Conservation (phyloP, 2,888 invertebrate genomes). For the Zele albiditarsus region DNA sequence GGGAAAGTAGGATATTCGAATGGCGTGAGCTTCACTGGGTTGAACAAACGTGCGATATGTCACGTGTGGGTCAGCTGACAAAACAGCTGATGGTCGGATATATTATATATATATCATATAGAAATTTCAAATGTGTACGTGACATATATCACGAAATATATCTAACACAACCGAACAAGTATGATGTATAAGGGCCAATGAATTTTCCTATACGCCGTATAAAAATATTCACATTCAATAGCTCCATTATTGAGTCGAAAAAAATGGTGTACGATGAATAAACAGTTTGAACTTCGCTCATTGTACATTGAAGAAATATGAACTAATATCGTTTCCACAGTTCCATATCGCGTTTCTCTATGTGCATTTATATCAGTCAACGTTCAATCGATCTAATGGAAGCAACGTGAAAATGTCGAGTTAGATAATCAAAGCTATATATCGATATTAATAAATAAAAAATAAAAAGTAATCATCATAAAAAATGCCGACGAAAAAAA, state of each 20-base stretch:
- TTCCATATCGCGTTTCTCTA: background rate
- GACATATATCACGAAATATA: too few relatives aligned
- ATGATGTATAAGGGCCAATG: too few relatives aligned
- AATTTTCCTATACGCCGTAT: too few relatives aligned
- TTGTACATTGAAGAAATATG: background rate
- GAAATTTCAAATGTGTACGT: too few relatives aligned
- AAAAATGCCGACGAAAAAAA: background rate
- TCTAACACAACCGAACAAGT: too few relatives aligned
- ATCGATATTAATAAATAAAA: background rate
- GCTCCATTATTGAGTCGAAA: too few relatives aligned
- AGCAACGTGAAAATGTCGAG: conserved; percentile 4
- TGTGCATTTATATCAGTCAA: background rate
- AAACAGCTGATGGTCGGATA: background rate
- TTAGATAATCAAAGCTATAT: background rate
- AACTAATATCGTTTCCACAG: background rate
- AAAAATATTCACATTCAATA: too few relatives aligned
- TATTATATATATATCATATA: background rate
- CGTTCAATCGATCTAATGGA: background rate
- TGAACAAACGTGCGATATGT: background rate
- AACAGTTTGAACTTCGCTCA: background rate
- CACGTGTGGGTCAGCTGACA: background rate
- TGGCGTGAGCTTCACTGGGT: background rate
- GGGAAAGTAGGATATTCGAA: background rate
- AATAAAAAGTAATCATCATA: background rate
- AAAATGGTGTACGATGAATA: background rate